Evolutionary conservation across 2,797 vertebrate genomes (phyloP).

Genomic region (Rhinogobio ventralis): DNA sequence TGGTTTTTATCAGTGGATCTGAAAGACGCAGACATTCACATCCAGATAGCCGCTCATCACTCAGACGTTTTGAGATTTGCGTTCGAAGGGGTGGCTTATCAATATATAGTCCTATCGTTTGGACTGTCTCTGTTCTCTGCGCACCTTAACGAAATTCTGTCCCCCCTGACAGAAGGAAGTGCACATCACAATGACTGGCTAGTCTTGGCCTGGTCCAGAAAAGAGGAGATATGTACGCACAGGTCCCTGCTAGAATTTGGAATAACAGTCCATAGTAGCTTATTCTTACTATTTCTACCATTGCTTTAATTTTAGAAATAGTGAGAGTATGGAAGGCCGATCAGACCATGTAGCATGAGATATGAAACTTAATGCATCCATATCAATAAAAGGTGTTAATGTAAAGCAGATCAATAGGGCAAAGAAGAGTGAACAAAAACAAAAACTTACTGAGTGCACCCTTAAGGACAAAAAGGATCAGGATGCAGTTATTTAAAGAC

Average conservation of each 20-base stretch:
- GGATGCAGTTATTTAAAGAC: constrained; percentile 24
- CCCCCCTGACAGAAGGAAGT: too few relatives aligned
- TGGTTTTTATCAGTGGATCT: too few relatives aligned
- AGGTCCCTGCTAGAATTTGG: background rate
- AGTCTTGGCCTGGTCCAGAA: too few relatives aligned
- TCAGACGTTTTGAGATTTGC: too few relatives aligned
- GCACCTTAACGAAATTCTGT: too few relatives aligned
- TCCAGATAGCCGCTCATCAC: too few relatives aligned
- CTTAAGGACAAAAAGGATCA: background rate
- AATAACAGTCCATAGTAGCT: background rate
- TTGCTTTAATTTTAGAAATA: background rate
- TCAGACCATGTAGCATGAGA: background rate
- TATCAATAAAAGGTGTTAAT: background rate
- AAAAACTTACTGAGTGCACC: background rate
- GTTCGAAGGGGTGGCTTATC: too few relatives aligned
- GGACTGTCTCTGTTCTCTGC: too few relatives aligned
- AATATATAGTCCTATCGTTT: too few relatives aligned
- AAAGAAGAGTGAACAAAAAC: background rate
- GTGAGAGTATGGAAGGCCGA: background rate
- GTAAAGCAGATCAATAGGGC: background rate
- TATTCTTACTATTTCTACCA: background rate
- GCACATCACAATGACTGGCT: too few relatives aligned
- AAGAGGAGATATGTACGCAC: too few relatives aligned
- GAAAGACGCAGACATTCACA: too few relatives aligned
- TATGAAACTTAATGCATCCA: background rate